Base-by-base conservation (phyloP, 2,113 vertebrate species). In the Cynopterus brachyotis region DNA sequence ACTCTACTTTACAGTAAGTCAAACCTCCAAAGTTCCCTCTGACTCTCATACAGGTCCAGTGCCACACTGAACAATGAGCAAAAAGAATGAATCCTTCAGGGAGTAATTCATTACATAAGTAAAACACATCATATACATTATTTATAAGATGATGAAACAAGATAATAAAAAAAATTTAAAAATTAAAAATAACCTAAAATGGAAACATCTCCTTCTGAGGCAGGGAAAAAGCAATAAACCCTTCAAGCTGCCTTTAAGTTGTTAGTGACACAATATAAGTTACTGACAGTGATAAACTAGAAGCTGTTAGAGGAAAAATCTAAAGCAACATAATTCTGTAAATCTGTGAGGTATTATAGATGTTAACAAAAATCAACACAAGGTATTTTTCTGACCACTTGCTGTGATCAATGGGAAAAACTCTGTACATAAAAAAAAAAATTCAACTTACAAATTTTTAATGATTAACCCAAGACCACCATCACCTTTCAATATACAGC, bases 381-480 rank as follows among this genome's bases (percentile, higher is more conserved):
- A 62, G 16, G 82, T 91, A 30, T 95, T 97, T 97, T 97, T 95
- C 94, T 98, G 94, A 95, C 42, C 30, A 67, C 82, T 96, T 96
- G 60, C 93, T 98, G 83, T 79, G 91, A 98, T 98, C 96, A 98
- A 98, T 96, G 75, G 78, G 92, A 86, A 97, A 95, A 97, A 96
- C 50, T 93, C 96, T 91, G 80, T 85, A 91, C 85, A 97, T 75
- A 53, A 59, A 45, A 55, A 50, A 59, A 64, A 89, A 96, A 75
- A 96, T 94, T 91, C 93, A 98, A 98, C 97, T 98, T 97, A 98
- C 98, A 95, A 92, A 97, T 97, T 97, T 98, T 98, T 98, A 99
- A 98, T 83, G 32, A 98, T 98, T 98, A 98, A 98, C 97, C 96
- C 92, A 93, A 96, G 98, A 98, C 98, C 97, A 98, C 98, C 95